Conservation (phyloP, 2,888 invertebrate genomes). For the Oligia fasciuncula region DNA sequence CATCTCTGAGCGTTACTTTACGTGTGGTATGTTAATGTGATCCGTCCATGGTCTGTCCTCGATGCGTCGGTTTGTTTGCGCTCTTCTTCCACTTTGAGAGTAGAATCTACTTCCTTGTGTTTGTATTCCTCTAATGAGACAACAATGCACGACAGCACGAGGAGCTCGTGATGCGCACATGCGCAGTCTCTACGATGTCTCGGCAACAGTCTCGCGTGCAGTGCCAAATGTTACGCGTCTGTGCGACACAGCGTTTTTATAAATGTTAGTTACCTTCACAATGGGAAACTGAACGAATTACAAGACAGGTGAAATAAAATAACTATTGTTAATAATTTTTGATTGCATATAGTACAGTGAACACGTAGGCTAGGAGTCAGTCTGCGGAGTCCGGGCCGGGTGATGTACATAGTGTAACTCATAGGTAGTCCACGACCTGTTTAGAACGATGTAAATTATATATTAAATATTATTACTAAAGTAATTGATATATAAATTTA, state of each 20-base stretch:
- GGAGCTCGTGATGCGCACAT: conserved; percentile 4
- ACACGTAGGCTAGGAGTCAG: conserved; percentile 65
- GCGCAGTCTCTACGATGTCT: background rate
- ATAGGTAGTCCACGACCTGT: conserved; percentile 69
- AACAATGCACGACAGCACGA: background rate
- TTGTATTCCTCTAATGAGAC: background rate
- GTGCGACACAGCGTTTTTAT: conserved; percentile 31
- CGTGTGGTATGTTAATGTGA: conserved; percentile 72
- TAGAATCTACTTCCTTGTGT: conserved; percentile 5
- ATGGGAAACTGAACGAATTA: conserved; percentile 84
- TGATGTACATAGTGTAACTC: conserved; percentile 70
- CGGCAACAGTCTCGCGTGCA: conserved; percentile 7
- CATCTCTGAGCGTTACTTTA: conserved; percentile 44
- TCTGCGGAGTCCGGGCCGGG: conserved; percentile 13
- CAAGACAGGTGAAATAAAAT: conserved; percentile 80
- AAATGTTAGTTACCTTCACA: conserved; percentile 53
- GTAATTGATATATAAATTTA: conserved; percentile 66
- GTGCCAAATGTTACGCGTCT: conserved; percentile 26
- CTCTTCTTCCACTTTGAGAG: conserved; percentile 29
- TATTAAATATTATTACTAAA: conserved; percentile 65
- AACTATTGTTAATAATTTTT: conserved; percentile 70
- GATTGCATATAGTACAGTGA: conserved; percentile 63
- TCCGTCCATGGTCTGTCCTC: conserved; percentile 81
- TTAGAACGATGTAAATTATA: conserved; percentile 72
- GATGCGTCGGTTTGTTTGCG: conserved; percentile 53